Evolutionary conservation across 2,888 invertebrate genomes (phyloP).

Genomic region (Pterostichus madidus): DNA sequence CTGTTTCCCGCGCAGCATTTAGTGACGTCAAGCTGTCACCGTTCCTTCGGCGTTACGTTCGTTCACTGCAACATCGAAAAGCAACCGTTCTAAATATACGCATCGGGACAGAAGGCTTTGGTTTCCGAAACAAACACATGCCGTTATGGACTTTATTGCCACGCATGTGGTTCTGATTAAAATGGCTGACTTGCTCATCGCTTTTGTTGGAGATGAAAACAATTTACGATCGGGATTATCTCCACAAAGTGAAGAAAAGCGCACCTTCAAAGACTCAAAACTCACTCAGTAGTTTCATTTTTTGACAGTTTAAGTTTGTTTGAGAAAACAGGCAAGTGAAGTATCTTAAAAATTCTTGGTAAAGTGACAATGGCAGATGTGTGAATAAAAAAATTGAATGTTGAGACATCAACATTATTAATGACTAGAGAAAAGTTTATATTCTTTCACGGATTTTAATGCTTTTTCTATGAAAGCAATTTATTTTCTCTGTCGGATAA

Average conservation of each 20-base stretch:
- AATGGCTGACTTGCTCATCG: constrained; percentile 53
- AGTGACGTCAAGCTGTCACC: constrained; percentile 64
- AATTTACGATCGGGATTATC: constrained; percentile 28
- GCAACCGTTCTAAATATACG: constrained; percentile 7
- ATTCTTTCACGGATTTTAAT: constrained; percentile 56
- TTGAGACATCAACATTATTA: constrained; percentile 55
- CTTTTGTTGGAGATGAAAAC: constrained; percentile 35
- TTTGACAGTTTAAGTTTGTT: constrained; percentile 1
- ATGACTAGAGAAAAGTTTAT: constrained; percentile 64
- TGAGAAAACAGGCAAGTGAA: neutral
- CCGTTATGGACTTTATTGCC: constrained; percentile 67
- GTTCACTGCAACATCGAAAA: constrained; percentile 8
- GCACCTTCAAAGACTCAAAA: neutral
- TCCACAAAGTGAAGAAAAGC: neutral
- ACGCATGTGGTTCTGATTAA: constrained; percentile 70
- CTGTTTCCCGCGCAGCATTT: constrained; percentile 57
- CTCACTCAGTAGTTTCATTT: neutral
- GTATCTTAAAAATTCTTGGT: constrained; percentile 24
- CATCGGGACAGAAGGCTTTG: constrained; percentile 7
- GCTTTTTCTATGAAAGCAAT: constrained; percentile 59
- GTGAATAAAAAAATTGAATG: constrained; percentile 49
- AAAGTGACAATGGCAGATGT: constrained; percentile 56
- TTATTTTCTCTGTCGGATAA: constrained; percentile 41
- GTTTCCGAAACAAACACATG: constrained; percentile 61
- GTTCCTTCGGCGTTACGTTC: constrained; percentile 39